Evolutionary conservation across 2,797 vertebrate genomes (phyloP), one percentile per base, ranked within the genome.

Genomic region (Heteromormyrus szaboi): DNA sequence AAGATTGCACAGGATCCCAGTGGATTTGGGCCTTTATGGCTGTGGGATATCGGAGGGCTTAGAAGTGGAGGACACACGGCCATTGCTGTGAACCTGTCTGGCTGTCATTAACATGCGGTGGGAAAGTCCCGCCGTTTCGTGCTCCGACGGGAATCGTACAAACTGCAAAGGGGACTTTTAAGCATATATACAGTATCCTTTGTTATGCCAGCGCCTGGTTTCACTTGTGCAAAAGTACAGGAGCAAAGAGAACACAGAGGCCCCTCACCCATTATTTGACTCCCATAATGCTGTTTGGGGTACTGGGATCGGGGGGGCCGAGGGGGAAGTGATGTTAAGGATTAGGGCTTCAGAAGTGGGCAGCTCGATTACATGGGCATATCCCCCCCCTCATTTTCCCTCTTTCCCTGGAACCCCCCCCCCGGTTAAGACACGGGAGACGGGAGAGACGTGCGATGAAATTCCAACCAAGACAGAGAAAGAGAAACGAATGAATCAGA

Each of bases 401-500:
- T 25, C 6, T 3, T 9, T 62, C 22, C 59, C 59, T 0, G 89
- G 90, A 92, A 92, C 90, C 93, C 93, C 90, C 93, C 93, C 90
- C 33, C 33, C 33, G 93, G 94, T 95, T 94, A 93, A 95, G 95
- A 95, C 94, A 93, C 94, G 95, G 95, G 95, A 96, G 94, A 93
- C 94, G 88, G 89, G 92, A 91, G 94, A 95, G 95, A 96, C 94
- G 92, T 97, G 96, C 95, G 93, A 95, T 95, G 94, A 96, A 97
- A 97, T 96, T 96, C 95, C 96, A 97, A 96, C 96, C 96, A 96
- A 95, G 93, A 92, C 90, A 93, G 95, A 96, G 96, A 97, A 97
- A 97, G 95, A 95, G 95, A 95, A 96, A 95, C 95, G 96, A 97
- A 97, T 97, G 96, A 97, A 97, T 97, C 96, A 96, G 96, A 96